Base-by-base conservation (phyloP, 2,888 invertebrate genomes). In the Cryptophagus acutangulus region DNA sequence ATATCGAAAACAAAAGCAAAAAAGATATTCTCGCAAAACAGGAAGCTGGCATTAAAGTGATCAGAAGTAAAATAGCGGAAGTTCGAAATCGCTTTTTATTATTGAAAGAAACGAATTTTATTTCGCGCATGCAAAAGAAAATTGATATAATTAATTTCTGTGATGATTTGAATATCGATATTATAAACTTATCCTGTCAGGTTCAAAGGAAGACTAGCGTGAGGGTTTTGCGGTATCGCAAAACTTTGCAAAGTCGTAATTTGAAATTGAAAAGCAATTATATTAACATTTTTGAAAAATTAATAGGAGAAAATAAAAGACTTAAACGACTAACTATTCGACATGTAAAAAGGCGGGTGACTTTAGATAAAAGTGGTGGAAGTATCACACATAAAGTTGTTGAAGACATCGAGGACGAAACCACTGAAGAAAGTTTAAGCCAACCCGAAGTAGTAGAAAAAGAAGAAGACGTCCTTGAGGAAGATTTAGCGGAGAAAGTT, bases 1-100 rank as follows among this genome's bases (percentile, higher is more conserved):
- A 51, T 39, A 29, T 39, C 1, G 18, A 40, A 16, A 48, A 46
- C 18, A 20, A 44, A 24, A 38, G 33, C 10, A 43, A 46, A 20
- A 9, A 16, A 8, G 34, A 48, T 16, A 26, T 42, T 3, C 12
- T 50, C 3, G 30, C 38, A 9, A 50, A 33, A 13, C 57, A 55
- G 45, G 36, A 50, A 13, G 33, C 33, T n/a, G 47, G 52, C 17
- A 50, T 57, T 20, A 18, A 46, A 26, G 41, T 45, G 13, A 53
- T 57, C 30, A 49, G 40, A n/a, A 46, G 52, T 54, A 30, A 38
- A 36, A 10, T 3, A 20, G 2, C 13, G 9, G 12, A 18, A 1
- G n/a, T 1, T 9, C n/a, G n/a, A n/a, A n/a, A n/a, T n/a, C n/a
- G n/a, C n/a, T n/a, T n/a, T n/a, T n/a, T n/a, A n/a, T n/a, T n/a